Base-by-base conservation (phyloP, 2,113 vertebrate species). In the Hydropotes inermis region DNA sequence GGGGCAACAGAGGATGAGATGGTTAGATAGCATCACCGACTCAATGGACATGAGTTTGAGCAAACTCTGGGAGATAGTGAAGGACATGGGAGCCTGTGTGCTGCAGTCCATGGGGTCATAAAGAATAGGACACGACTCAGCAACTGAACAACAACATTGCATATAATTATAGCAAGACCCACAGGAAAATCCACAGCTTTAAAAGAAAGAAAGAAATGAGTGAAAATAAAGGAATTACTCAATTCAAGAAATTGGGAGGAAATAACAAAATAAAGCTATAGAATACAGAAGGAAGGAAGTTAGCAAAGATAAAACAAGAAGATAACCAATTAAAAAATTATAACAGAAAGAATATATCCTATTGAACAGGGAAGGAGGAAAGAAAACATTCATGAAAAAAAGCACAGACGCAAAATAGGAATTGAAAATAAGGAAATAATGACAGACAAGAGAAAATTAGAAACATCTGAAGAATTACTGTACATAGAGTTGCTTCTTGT, bases 101-200 rank as follows among this genome's bases (percentile, higher is more conserved):
- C 70, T 27, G 39, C 39, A 43, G 70, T 76, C 12, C 39, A 27
- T 3, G 6, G 36, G 23, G 39, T 76, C 39, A 14, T 11, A 7
- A 74, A 76, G 70, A 27, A 23, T 4, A 3, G 39, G 21, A 43
- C 23, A 76, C 12, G 7, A 27, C 12, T 43, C 27, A 43, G 36
- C 36, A 43, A 25, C 23, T 14, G 39, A 76, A 14, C 70, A 74
- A 74, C 67, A 76, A 76, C 70, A 85, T 78, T 27, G 27, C 39
- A 7, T n/a, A 92, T 55, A 92, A 93, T 95, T 84, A 81, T 86
- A 90, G 81, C 27, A 85, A 81, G 74, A 57, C 58, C 67, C 8
- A 81, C 47, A 94, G 85, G 58, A 91, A 97, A 96, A 95, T 50
- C 90, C 74, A 88, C 16, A 94, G 81, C 14, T 50, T 95, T 94